Percentiles rank a stretch among this genome's conserved stretches.
phyloP scores from a whole-genome alignment of 1,140 invertebrate species.

The Ephestia elutella region DNA sequence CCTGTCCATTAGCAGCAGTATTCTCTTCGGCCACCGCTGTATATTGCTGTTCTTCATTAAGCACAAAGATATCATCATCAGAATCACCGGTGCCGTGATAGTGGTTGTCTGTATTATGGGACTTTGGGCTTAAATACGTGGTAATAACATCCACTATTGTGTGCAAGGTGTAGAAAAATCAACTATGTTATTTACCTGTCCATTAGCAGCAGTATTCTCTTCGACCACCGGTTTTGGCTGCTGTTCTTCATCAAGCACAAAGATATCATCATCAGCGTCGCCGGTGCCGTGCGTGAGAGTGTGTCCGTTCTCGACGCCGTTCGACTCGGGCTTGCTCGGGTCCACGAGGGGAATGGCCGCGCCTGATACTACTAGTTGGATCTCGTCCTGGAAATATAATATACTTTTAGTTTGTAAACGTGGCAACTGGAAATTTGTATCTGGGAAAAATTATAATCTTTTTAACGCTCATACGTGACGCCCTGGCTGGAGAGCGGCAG shows the following conservation, averaged over 20 bases:
- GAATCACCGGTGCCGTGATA: slow-evolving; percentile 18
- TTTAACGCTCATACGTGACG: no score
- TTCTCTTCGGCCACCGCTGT: slow-evolving; percentile 39
- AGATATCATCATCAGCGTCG: slow-evolving; percentile 56
- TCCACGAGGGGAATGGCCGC: slow-evolving; percentile 48
- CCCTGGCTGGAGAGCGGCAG: no score
- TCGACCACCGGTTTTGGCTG: slow-evolving; percentile 33
- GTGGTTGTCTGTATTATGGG: slow-evolving; percentile 13
- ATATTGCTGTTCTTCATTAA: slow-evolving; percentile 55
- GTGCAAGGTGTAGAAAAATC: no score
- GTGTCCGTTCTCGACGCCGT: slow-evolving; percentile 14
- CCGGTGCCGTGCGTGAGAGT: slow-evolving; percentile 6
- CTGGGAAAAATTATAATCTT: no score
- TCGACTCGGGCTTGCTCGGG: slow-evolving; percentile 28
- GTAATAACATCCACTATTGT: no score
- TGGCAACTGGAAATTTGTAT: no score
- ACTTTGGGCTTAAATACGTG: no score
- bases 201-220: slow-evolving; percentile 33
- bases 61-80: slow-evolving; percentile 57
- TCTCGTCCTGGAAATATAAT: slow-evolving; percentile 80
- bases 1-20: slow-evolving; percentile 28
- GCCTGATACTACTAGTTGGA: slow-evolving; percentile 82
- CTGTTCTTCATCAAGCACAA: slow-evolving; percentile 58
- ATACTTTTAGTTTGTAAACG: background rate
- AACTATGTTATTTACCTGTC: slow-evolving; percentile 44